Evolutionary conservation across 2,113 vertebrate species (phyloP), one percentile per base, ranked within the genome.

Genomic region (Chloropsis hardwickii): DNA sequence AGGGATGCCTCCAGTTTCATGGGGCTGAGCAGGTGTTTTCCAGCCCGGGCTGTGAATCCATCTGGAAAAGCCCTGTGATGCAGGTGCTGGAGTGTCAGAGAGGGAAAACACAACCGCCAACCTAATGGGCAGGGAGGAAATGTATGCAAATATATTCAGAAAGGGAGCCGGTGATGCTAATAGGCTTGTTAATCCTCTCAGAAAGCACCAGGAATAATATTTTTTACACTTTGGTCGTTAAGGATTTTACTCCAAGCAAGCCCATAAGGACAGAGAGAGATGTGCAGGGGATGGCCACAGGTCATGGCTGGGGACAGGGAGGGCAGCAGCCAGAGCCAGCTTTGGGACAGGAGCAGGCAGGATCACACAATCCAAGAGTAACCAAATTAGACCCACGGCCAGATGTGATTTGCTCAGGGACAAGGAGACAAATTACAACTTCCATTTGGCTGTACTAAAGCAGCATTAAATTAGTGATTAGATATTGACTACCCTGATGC

Each of bases 71-170:
- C 95, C 91, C 9, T 4, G 21, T 31, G 72, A 6, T 14, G 91
- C 94, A 96, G 95, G 92, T 95, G 96, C 88, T 78, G 69, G 72
- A 95, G 56, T 7, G 0, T 67, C 90, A 37, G 60, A 53, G 81
- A 90, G 60, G 91, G 94, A 93, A 96, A 96, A 83, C 92, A 86
- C 82, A 3, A 64, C 96, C 81, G 39, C 47, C 92, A 97, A 93
- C 64, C 72, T 88, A 93, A 95, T 95, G 95, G 94, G 91, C 94
- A 95, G 80, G 70, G 91, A 94, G 80, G 88, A 96, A 97, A 97
- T 93, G 14, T 88, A 97, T 96, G 95, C 94, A 97, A 97, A 97
- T 95, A 2, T 66, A 96, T 97, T 83, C 95, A 86, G 69, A 71
- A 91, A 93, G 88, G 40, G 78, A 94, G 45, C 76, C 2, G 1